Conservation (phyloP, 2,888 invertebrate genomes). For the Pandemis corylana region DNA sequence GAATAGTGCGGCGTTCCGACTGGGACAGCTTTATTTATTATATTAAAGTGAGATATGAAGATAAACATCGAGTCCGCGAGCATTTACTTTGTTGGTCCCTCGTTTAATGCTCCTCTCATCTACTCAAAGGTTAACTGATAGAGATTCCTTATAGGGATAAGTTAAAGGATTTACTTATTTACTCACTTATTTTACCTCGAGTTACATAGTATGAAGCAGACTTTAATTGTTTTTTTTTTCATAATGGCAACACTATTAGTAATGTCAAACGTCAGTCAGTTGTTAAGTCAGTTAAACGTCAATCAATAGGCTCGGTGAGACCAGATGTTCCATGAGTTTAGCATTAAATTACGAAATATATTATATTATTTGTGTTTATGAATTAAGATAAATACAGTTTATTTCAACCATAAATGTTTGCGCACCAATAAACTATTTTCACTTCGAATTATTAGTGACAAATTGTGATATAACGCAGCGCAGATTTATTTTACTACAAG, state of each 20-base stretch:
- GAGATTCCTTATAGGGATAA: too few relatives aligned
- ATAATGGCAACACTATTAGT: not conserved
- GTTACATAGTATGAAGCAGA: not conserved
- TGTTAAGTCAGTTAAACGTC: not conserved
- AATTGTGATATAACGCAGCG: constrained; percentile 13
- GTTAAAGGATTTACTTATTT: too few relatives aligned
- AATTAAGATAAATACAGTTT: not conserved
- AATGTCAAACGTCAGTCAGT: not conserved
- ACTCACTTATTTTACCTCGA: too few relatives aligned
- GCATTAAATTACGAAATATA: not conserved
- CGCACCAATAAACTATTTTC: not conserved
- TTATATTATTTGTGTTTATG: not conserved
- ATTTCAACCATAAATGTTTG: not conserved
- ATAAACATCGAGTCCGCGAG: too few relatives aligned
- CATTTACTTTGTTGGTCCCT: too few relatives aligned
- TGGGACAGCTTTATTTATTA: too few relatives aligned
- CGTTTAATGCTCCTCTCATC: too few relatives aligned
- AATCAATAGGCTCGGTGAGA: not conserved
- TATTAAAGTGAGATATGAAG: too few relatives aligned
- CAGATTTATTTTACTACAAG: constrained; percentile 30
- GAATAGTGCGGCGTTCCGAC: too few relatives aligned
- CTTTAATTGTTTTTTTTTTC: not conserved
- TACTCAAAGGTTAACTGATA: too few relatives aligned
- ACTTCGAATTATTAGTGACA: not conserved
- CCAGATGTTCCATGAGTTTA: not conserved